phyloP scores from a whole-genome alignment of 2,888 invertebrate species.

The Hoplodrina ambigua region DNA sequence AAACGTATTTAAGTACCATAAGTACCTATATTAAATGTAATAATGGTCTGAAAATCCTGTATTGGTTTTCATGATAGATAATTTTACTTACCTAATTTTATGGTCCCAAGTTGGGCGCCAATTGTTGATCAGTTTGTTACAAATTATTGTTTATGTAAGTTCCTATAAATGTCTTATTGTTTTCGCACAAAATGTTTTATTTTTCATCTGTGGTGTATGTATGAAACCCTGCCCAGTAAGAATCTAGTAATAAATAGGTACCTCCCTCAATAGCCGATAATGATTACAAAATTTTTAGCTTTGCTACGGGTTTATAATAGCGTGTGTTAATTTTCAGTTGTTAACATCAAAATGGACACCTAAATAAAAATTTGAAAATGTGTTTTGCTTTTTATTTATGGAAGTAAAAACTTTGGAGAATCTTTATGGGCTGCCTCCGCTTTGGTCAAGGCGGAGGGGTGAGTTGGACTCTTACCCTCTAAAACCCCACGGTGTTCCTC shows the following conservation, averaged over 20 bases:
- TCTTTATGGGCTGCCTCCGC: no score
- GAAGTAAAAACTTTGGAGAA: not conserved
- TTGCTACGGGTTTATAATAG: conserved; percentile 88
- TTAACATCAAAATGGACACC: conserved; percentile 86
- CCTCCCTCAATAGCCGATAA: conserved; percentile 75
- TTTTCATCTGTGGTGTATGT: conserved; percentile 52
- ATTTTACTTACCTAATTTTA: conserved; percentile 18
- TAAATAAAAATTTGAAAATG: conserved; percentile 84
- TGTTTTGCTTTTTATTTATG: conserved; percentile 56
- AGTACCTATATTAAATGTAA: conserved; percentile 37
- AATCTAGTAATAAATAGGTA: conserved; percentile 64
- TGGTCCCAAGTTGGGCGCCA: conserved; percentile 25
- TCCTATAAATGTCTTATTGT: conserved; percentile 59
- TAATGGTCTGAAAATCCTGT: conserved; percentile 40
- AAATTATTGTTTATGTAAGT: conserved; percentile 45
- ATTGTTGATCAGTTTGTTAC: conserved; percentile 40
- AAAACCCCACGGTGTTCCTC: no score
- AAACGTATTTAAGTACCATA: conserved; percentile 51
- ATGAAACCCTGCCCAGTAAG: conserved; percentile 68
- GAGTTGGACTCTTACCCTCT: no score
- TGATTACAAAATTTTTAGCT: conserved; percentile 81
- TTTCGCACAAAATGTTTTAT: conserved; percentile 72
- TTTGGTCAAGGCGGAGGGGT: no score
- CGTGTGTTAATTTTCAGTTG: conserved; percentile 85
- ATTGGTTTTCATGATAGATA: conserved; percentile 41